phyloP scores from a whole-genome alignment of 2,797 vertebrate species.

The Anisognathus igniventris region DNA sequence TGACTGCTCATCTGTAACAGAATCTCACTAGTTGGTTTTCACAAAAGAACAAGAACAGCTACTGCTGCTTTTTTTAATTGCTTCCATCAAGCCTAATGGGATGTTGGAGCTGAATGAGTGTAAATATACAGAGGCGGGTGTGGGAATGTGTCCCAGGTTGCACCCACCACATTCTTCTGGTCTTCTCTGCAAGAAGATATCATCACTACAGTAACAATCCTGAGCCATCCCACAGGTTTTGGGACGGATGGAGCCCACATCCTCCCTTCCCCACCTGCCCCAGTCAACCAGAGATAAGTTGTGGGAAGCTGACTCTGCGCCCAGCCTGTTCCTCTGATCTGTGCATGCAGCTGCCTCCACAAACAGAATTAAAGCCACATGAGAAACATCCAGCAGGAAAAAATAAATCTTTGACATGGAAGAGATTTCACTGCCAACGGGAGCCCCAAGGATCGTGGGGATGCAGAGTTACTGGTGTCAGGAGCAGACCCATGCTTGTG shows the following conservation, averaged over 20 bases:
- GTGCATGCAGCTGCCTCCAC: background rate
- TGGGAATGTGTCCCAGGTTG: constrained; percentile 39
- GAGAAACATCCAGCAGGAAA: background rate
- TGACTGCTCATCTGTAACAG: constrained; percentile 29
- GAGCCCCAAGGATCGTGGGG: background rate
- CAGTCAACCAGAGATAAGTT: background rate
- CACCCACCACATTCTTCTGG: constrained; percentile 36
- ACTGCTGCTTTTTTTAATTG: constrained; percentile 36
- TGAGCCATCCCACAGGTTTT: background rate
- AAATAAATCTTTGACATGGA: background rate
- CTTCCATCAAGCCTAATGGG: constrained; percentile 32
- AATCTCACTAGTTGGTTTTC: constrained; percentile 13
- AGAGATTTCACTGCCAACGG: background rate
- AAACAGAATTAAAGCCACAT: background rate
- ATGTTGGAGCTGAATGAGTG: constrained; percentile 29
- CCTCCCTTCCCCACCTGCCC: background rate
- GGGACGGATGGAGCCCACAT: background rate
- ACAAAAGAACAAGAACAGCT: constrained; percentile 37
- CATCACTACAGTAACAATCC: constrained; percentile 6
- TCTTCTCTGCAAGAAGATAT: constrained; percentile 6
- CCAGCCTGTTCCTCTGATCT: background rate
- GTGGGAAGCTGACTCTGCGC: background rate
- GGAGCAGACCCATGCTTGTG: background rate
- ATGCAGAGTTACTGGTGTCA: background rate
- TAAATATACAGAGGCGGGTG: background rate